A percentile compares a stretch with the other conserved stretches of the same genome.
Evolutionary conservation across 2,888 invertebrate genomes (phyloP).

Genomic region (Ephialtes manifestator): DNA sequence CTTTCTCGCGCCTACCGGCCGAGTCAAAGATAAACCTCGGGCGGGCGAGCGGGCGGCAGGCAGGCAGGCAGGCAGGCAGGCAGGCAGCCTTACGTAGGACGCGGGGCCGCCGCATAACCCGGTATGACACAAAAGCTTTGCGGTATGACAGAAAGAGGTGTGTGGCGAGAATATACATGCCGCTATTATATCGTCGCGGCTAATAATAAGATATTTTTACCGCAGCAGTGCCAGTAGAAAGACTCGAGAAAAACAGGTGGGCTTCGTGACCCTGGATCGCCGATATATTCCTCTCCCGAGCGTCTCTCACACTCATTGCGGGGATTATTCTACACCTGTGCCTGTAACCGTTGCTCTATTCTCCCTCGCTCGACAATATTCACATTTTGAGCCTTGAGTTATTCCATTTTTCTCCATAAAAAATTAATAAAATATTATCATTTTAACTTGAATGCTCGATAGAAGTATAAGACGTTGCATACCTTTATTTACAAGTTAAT

Average conservation of each 20-base stretch:
- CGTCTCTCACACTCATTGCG: constrained; percentile 51
- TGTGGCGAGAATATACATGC: constrained; percentile 31
- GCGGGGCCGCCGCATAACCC: constrained; percentile 55
- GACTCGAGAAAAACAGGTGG: constrained; percentile 65
- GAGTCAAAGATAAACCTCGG: constrained; percentile 55
- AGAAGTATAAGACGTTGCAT: too few relatives aligned
- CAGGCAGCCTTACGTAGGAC: constrained; percentile 64
- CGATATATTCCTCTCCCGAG: constrained; percentile 32
- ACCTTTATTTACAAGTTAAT: neutral
- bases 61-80: too few relatives aligned
- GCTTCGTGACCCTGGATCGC: constrained; percentile 61
- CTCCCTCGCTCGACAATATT: neutral
- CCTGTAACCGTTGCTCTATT: neutral
- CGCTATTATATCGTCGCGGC: constrained; percentile 39
- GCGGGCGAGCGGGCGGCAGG: too few relatives aligned
- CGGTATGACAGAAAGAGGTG: constrained; percentile 58
- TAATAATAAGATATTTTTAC: constrained; percentile 66
- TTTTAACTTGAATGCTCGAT: too few relatives aligned
- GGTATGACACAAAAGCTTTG: constrained; percentile 54
- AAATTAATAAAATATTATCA: neutral
- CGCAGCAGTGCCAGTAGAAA: constrained; percentile 56
- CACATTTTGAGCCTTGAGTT: neutral
- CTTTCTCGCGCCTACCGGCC: constrained; percentile 55
- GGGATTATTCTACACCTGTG: constrained; percentile 26
- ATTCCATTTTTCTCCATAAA: neutral